Conservation (phyloP, 2,888 invertebrate species). For the Melanophora roralis region DNA sequence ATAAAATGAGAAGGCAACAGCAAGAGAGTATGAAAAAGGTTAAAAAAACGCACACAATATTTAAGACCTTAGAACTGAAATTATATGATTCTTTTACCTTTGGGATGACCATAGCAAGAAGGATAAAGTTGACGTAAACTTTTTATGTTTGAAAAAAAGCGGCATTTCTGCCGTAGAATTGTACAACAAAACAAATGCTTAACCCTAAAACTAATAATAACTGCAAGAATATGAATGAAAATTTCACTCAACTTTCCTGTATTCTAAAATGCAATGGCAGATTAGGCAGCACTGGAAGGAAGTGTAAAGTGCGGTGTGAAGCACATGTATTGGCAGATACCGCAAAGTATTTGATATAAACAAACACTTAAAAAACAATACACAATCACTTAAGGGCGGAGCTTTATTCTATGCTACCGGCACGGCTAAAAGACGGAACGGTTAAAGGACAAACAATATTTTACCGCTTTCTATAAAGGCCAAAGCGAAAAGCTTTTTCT, state of each 20-base stretch:
- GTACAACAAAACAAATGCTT: not conserved
- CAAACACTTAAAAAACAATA: not conserved
- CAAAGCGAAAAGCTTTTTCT: constrained; percentile 45
- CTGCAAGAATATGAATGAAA: constrained; percentile 51
- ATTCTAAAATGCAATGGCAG: not conserved
- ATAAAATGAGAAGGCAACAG: not conserved
- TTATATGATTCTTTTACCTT: constrained; percentile 21
- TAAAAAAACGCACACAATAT: constrained; percentile 15
- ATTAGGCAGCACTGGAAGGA: not conserved
- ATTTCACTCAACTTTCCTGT: constrained; percentile 1
- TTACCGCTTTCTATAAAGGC: constrained; percentile 35
- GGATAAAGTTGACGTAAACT: constrained; percentile 58
- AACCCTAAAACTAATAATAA: constrained; percentile 58
- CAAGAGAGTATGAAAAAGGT: not conserved
- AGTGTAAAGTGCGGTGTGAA: not conserved
- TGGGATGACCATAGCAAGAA: constrained; percentile 45
- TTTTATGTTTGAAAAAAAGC: constrained; percentile 35
- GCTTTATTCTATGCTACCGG: constrained; percentile 44
- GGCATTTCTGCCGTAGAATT: constrained; percentile 28
- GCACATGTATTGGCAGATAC: constrained; percentile 45
- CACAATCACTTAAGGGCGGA: constrained; percentile 21
- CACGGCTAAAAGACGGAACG: not conserved
- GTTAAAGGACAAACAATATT: not conserved
- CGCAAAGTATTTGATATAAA: constrained; percentile 4
- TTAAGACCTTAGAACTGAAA: constrained; percentile 14